phyloP scores from a whole-genome alignment of 2,113 vertebrate species.

The Rhinoptilus africanus region DNA sequence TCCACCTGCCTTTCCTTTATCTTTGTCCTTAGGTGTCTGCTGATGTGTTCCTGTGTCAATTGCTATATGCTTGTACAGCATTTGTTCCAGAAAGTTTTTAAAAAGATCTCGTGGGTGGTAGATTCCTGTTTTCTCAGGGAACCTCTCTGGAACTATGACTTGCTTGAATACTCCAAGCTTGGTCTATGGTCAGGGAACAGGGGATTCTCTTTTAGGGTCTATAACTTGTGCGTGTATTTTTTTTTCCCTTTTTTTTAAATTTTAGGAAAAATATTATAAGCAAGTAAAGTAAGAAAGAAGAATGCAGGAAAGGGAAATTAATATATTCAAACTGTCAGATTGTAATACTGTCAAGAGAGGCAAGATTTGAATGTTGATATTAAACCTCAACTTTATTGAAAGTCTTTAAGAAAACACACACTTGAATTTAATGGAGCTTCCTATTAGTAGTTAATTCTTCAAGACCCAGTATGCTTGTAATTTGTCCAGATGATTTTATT shows the following conservation, averaged over 20 bases:
- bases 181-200: background rate
- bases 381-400: slow-evolving; percentile 23
- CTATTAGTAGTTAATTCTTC: slow-evolving; percentile 55
- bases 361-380: background rate
- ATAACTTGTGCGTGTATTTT: background rate
- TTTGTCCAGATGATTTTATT: slow-evolving; percentile 35
- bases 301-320: background rate
- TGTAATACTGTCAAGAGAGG: background rate
- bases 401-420: background rate
- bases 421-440: slow-evolving; percentile 1
- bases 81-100: background rate
- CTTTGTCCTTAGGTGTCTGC: background rate
- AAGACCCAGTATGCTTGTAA: slow-evolving; percentile 44
- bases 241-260: background rate
- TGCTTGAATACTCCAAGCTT: background rate
- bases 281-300: background rate
- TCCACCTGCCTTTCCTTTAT: rapidly evolving
- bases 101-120: background rate
- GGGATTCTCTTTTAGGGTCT: background rate
- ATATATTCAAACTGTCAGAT: background rate
- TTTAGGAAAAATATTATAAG: background rate
- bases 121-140: background rate
- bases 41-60: background rate
- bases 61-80: background rate
- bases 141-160: background rate